Conservation (phyloP, 2,888 invertebrate species). For the Disparrhopalites patrizii region DNA sequence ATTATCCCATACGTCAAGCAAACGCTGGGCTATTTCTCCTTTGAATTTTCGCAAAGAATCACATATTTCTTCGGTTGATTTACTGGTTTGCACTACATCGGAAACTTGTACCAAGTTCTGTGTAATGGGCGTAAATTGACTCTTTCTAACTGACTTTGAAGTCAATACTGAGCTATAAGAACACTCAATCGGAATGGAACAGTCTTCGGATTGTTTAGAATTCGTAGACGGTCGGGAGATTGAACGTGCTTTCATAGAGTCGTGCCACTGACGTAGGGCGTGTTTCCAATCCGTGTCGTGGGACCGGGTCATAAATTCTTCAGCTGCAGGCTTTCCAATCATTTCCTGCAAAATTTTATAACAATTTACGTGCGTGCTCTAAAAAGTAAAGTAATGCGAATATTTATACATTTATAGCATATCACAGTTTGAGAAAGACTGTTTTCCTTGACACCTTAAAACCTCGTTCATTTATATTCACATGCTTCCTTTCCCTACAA, state of each 20-base stretch:
- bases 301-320: constrained; percentile 15
- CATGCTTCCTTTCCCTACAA: too few relatives aligned
- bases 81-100: neutral
- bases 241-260: constrained; percentile 25
- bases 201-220: constrained; percentile 18
- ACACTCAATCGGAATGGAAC: constrained; percentile 32
- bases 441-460: too few relatives aligned
- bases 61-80: neutral
- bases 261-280: neutral
- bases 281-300: constrained; percentile 32
- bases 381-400: too few relatives aligned
- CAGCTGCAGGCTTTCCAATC: constrained; percentile 31
- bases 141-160: neutral
- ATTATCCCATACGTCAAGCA: constrained; percentile 22
- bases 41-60: constrained; percentile 8
- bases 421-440: too few relatives aligned
- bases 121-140: neutral
- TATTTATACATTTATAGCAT: too few relatives aligned
- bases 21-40: neutral
- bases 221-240: neutral
- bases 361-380: too few relatives aligned
- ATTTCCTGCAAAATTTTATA: constrained; percentile 36
- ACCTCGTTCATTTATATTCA: too few relatives aligned
- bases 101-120: neutral
- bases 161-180: neutral